Conservation (phyloP, 2,797 vertebrate species). For the Mormyrops boulengeri region DNA sequence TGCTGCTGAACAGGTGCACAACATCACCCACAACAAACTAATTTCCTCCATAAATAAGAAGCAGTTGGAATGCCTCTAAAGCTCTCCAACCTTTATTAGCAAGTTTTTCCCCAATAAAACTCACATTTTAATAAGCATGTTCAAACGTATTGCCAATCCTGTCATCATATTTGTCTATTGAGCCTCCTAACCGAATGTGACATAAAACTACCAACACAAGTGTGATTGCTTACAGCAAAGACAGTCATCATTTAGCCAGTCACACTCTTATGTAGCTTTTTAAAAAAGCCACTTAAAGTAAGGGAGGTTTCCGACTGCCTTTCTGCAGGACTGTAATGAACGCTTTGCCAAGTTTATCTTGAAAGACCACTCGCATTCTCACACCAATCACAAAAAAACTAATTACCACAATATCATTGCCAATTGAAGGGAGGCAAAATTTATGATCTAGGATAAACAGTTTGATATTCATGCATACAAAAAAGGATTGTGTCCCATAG, state of each 20-base stretch:
- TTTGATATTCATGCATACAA: background rate
- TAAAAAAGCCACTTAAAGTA: background rate
- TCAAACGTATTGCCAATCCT: background rate
- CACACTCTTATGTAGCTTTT: background rate
- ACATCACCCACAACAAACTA: background rate
- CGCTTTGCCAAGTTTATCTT: background rate
- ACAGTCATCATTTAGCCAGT: background rate
- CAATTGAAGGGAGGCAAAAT: background rate
- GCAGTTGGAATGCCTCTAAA: background rate
- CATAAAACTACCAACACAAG: background rate
- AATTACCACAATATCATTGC: background rate
- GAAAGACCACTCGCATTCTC: background rate
- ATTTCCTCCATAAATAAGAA: background rate
- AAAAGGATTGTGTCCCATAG: no score
- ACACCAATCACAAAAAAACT: background rate
- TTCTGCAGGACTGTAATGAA: background rate
- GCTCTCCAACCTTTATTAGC: background rate
- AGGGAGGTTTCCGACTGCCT: background rate
- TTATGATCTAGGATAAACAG: background rate
- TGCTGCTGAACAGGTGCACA: background rate
- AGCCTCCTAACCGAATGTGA: background rate
- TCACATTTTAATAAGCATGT: background rate
- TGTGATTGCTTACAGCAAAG: background rate
- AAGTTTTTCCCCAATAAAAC: background rate
- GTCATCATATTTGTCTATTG: background rate